Percentiles rank a stretch among this genome's conserved stretches.
Evolutionary conservation across 2,797 vertebrate genomes (phyloP).

Genomic region (Coregonus sp.): DNA sequence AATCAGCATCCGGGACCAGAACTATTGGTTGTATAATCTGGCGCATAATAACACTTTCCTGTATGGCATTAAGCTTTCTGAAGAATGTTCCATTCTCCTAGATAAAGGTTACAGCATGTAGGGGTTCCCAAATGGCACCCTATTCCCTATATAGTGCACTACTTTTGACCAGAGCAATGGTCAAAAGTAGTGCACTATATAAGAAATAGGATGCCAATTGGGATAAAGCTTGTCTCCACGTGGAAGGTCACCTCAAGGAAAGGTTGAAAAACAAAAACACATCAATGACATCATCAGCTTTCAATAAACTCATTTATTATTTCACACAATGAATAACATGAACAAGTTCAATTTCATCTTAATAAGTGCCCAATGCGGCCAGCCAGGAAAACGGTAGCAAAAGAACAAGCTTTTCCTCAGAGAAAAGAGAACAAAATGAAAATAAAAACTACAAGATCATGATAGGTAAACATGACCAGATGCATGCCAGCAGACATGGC

Average conservation of each 20-base stretch:
- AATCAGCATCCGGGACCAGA: background rate
- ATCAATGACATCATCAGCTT: conserved; percentile 56
- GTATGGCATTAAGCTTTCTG: too few relatives aligned
- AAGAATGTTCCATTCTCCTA: too few relatives aligned
- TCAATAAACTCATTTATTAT: conserved; percentile 91
- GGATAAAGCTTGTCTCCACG: background rate
- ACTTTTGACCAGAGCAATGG: background rate
- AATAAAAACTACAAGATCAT: conserved; percentile 93
- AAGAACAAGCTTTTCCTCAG: conserved; percentile 93
- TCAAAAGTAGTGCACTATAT: background rate
- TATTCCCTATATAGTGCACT: background rate
- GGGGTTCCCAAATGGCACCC: background rate
- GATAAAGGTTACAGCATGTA: background rate
- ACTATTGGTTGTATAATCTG: too few relatives aligned
- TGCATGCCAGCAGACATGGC: conserved; percentile 93
- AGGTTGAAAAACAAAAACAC: conserved; percentile 19
- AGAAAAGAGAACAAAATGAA: conserved; percentile 71
- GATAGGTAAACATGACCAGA: conserved; percentile 95
- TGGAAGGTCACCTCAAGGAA: background rate
- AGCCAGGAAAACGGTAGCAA: conserved; percentile 94
- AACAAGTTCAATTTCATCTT: conserved; percentile 97
- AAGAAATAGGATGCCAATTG: background rate
- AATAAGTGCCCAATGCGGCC: conserved; percentile 98
- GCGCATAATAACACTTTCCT: too few relatives aligned
- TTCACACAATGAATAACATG: conserved; percentile 99